These are phyloP conservation scores for Parapsyche elsis DNA, from an alignment of 1,140 invertebrate genomes.

Conservation along the genomic window DNA sequence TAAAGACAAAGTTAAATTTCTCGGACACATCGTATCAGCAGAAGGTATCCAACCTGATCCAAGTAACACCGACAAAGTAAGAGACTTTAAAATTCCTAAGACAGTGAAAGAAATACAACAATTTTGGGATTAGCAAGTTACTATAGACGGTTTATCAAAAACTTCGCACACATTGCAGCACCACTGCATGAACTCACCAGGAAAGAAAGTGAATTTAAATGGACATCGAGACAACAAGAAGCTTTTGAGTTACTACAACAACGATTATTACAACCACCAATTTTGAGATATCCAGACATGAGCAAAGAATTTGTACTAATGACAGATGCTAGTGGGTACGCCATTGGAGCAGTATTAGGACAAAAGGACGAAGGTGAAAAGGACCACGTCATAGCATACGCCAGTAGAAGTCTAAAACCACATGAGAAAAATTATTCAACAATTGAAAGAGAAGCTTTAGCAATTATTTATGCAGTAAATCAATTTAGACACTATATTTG, in stretches of 20 bases:
- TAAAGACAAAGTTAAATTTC: conserved; percentile 61
- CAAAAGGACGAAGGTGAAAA: conserved; percentile 49
- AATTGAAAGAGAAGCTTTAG: too few relatives aligned
- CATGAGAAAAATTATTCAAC: too few relatives aligned
- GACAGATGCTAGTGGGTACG: conserved; percentile 53
- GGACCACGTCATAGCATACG: too few relatives aligned
- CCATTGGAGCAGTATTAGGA: conserved; percentile 50
- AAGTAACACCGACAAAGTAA: conserved; percentile 60
- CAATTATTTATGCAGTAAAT: too few relatives aligned
- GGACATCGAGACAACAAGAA: conserved; percentile 56
- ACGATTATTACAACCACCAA: conserved; percentile 59
- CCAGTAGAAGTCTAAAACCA: too few relatives aligned
- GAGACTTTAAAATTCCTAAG: conserved; percentile 59
- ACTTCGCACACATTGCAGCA: conserved; percentile 58
- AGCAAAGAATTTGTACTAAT: conserved; percentile 48
- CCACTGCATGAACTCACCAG: conserved; percentile 58
- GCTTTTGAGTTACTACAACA: conserved; percentile 61
- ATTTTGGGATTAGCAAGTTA: conserved; percentile 61
- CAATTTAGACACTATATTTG: too few relatives aligned
- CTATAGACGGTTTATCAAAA: conserved; percentile 58
- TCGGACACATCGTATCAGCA: conserved; percentile 63
- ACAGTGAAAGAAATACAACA: conserved; percentile 61
- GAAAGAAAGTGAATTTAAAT: conserved; percentile 55
- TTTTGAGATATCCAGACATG: conserved; percentile 58
- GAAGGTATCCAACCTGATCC: conserved; percentile 61